Conservation (phyloP, 2,888 invertebrate genomes). For the Drosophila setosimentum region DNA sequence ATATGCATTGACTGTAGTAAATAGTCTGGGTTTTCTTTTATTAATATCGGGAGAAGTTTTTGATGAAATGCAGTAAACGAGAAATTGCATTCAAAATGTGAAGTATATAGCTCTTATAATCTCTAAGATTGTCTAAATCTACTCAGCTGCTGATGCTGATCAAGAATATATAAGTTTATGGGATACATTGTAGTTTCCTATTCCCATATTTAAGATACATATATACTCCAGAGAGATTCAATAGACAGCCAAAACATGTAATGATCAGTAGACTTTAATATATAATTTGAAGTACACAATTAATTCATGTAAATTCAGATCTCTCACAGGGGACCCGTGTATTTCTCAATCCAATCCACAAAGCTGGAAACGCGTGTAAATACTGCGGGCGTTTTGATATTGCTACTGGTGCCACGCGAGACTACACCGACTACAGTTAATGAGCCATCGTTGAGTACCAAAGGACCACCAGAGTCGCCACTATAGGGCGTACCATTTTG, state of each 20-base stretch:
- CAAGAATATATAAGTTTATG: too few relatives aligned
- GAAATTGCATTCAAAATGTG: neutral
- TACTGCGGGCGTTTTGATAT: slow-evolving; percentile 40
- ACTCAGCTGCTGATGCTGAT: too few relatives aligned
- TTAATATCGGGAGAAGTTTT: neutral
- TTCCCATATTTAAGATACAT: neutral
- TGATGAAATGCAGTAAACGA: too few relatives aligned
- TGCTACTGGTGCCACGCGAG: slow-evolving; percentile 55
- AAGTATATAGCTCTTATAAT: neutral
- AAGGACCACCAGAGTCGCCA: slow-evolving; percentile 65
- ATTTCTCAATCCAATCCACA: slow-evolving; percentile 44
- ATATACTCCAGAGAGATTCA: too few relatives aligned
- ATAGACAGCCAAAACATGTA: too few relatives aligned
- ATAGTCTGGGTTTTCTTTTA: neutral
- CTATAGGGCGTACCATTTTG: slow-evolving; percentile 44
- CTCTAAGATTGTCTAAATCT: neutral
- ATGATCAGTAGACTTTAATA: too few relatives aligned
- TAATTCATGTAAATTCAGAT: neutral
- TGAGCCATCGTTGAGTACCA: slow-evolving; percentile 47
- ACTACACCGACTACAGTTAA: slow-evolving; percentile 58
- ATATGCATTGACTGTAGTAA: neutral
- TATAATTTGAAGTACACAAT: neutral
- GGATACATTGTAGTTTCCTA: neutral
- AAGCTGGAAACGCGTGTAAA: slow-evolving; percentile 53
- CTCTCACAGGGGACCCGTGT: slow-evolving; percentile 24